Evolutionary conservation across 2,113 vertebrate species (phyloP), one percentile per base, ranked within the genome.

Genomic region (Cyprinodon tularosa): DNA sequence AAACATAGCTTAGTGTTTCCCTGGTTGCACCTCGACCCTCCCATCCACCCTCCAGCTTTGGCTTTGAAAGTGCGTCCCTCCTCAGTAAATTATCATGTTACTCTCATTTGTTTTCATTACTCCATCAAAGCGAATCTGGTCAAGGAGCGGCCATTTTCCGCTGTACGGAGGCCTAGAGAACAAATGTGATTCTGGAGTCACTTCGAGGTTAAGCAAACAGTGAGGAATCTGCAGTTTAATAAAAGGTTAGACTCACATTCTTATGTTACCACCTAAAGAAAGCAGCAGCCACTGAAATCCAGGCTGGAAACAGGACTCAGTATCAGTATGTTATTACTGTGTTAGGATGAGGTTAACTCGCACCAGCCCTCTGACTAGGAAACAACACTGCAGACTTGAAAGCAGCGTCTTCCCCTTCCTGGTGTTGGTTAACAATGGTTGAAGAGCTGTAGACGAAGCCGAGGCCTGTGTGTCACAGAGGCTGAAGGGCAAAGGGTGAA

Each of bases 71-170:
- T 81, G 84, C 85, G 15, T 81, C 89, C 66, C 85, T 90, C 76
- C 77, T 77, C 86, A 13, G 86, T 90, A 85, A 86, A 91, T 94
- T 91, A 94, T 91, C 92, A 77, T 90, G 90, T 93, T 93, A 93
- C 91, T 87, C 84, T 93, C 91, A 92, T 93, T 93, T 91, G 88
- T 93, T 92, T 92, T 92, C 92, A 93, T 94, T 93, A 93, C 84
- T 76, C 84, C 91, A 93, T 94, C 93, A 94, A 94, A 94, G 90
- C 84, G 72, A 81, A 79, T 77, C 85, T 89, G 88, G 90, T 93
- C 87, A 89, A 82, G 90, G 86, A 81, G 89, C 89, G 91, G 91
- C 88, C 90, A 89, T 91, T 93, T 93, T 91, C 84, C 65, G 83
- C 85, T 83, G 84, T 90, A 86, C 78, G 39, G 80, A 80, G 88